Conservation (phyloP, 2,113 vertebrate genomes). For the Merops nubicus region DNA sequence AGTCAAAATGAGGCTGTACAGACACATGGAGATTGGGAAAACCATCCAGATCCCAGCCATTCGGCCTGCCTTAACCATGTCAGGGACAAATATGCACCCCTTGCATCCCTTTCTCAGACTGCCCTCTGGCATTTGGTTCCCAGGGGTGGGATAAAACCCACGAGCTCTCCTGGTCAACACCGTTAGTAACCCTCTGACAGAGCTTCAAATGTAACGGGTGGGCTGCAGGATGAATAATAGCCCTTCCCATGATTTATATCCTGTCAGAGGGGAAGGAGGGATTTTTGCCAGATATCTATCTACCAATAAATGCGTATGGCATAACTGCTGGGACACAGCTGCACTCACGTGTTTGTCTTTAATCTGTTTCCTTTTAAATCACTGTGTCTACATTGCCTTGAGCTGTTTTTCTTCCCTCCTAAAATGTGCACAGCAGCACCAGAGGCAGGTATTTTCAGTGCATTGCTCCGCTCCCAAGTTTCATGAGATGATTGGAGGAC, state of each 20-base stretch:
- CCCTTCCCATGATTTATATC: neutral
- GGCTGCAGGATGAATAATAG: neutral
- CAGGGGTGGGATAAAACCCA: neutral
- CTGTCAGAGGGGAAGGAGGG: neutral
- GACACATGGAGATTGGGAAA: neutral
- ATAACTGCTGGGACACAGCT: neutral
- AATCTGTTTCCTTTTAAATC: constrained; percentile 25
- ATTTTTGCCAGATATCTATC: neutral
- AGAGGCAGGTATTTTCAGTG: neutral
- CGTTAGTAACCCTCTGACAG: neutral
- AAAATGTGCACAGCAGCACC: neutral
- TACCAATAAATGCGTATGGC: neutral
- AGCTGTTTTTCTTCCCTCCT: neutral
- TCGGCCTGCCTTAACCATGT: neutral
- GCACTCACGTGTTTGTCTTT: neutral
- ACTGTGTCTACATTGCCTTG: neutral
- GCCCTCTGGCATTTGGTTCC: neutral
- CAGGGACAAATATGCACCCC: neutral
- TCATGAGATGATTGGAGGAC: neutral
- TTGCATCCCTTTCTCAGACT: neutral
- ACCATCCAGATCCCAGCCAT: neutral
- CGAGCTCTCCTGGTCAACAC: neutral
- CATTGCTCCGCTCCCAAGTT: neutral
- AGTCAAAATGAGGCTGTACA: neutral
- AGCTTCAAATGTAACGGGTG: neutral